Percentiles rank a stretch among this genome's conserved stretches.
Evolutionary conservation across 2,888 invertebrate species (phyloP).

Genomic region (Chouioia cunea): DNA sequence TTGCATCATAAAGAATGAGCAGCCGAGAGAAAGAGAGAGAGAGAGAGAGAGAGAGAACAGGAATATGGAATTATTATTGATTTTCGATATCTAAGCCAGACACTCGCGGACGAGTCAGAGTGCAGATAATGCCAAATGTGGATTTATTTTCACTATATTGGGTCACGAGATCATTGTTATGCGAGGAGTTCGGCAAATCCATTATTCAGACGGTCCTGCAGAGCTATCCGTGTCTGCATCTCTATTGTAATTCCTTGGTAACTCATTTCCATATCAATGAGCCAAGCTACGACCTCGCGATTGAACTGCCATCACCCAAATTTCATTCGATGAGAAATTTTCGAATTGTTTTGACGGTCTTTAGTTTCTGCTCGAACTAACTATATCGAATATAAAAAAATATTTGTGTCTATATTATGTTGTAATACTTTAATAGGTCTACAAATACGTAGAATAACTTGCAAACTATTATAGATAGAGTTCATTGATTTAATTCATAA

Average conservation of each 20-base stretch:
- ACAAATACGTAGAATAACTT: too few relatives aligned
- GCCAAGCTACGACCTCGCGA: slow-evolving; percentile 51
- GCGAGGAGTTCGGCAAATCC: slow-evolving; percentile 62
- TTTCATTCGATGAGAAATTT: slow-evolving; percentile 56
- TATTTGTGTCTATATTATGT: too few relatives aligned
- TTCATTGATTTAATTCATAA: too few relatives aligned
- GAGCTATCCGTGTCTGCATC: slow-evolving; percentile 60
- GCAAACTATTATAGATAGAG: too few relatives aligned
- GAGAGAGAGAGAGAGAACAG: not conserved
- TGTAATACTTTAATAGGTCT: too few relatives aligned
- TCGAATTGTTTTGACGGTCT: slow-evolving; percentile 41
- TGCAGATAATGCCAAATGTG: slow-evolving; percentile 52
- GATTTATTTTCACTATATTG: slow-evolving; percentile 61
- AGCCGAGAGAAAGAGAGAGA: too few relatives aligned
- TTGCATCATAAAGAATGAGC: slow-evolving; percentile 37
- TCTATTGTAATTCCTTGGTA: slow-evolving; percentile 65
- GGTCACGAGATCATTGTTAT: slow-evolving; percentile 63
- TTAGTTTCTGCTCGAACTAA: not conserved
- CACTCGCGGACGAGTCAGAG: slow-evolving; percentile 30
- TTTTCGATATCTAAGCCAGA: slow-evolving; percentile 47
- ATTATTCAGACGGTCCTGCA: slow-evolving; percentile 62
- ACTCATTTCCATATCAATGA: slow-evolving; percentile 67
- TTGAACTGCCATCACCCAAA: slow-evolving; percentile 51
- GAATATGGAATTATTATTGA: slow-evolving; percentile 47
- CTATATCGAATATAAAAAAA: too few relatives aligned